Conservation (phyloP, 2,113 vertebrate genomes). For the Hippopotamus amphibius region DNA sequence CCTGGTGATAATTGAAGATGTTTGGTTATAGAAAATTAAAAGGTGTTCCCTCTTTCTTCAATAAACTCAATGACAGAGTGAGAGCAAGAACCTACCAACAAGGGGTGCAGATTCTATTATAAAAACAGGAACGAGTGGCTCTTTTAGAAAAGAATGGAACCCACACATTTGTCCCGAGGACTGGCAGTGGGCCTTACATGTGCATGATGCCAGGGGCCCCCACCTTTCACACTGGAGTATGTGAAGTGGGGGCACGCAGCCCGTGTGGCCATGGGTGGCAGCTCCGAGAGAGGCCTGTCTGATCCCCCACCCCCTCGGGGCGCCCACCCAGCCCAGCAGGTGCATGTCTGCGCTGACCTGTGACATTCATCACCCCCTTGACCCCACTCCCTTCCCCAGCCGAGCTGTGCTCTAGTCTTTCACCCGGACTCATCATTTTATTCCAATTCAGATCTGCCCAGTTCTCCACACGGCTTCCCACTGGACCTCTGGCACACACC, state of each 20-base stretch:
- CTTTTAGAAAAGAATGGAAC: not conserved
- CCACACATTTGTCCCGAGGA: not conserved
- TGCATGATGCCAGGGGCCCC: not conserved
- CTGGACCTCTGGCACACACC: not conserved
- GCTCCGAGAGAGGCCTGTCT: not conserved
- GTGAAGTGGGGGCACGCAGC: accelerated
- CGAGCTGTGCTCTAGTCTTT: not conserved
- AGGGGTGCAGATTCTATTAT: not conserved
- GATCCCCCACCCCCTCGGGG: accelerated
- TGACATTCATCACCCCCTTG: not conserved
- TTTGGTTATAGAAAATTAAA: constrained; percentile 33
- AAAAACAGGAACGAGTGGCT: not conserved
- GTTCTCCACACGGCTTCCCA: not conserved
- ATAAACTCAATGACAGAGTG: not conserved
- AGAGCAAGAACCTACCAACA: not conserved
- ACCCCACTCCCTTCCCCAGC: not conserved
- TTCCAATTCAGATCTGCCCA: not conserved
- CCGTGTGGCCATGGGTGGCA: not conserved
- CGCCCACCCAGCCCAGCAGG: not conserved
- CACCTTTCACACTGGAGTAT: not conserved
- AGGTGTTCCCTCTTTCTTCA: not conserved
- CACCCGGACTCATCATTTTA: not conserved
- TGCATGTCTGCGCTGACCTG: not conserved
- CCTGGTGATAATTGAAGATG: not conserved
- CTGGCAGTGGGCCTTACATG: not conserved